Evolutionary conservation across 2,888 invertebrate genomes (phyloP).

Genomic region (Stramonita haemastoma): DNA sequence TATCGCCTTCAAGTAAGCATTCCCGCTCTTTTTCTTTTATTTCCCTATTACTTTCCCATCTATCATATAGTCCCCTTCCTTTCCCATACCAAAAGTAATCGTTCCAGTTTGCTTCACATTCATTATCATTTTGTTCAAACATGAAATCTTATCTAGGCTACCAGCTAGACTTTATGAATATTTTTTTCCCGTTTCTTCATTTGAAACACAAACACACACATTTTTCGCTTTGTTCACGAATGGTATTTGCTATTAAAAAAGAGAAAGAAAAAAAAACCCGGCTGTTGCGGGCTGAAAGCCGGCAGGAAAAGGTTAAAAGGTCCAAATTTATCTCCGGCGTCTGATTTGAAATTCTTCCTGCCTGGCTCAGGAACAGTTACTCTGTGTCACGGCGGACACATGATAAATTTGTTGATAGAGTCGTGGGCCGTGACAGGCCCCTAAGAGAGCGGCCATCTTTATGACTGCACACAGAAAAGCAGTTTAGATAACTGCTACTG

Average conservation of each 20-base stretch:
- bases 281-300: background rate
- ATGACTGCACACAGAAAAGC: slow-evolving; percentile 9
- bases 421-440: slow-evolving; percentile 36
- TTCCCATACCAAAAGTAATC: background rate
- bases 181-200: background rate
- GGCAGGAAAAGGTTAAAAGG: slow-evolving; percentile 1
- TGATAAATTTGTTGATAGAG: slow-evolving; percentile 44
- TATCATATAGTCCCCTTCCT: too few species aligned
- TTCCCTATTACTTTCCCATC: too few species aligned
- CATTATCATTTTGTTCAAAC: background rate
- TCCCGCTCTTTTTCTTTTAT: too few species aligned
- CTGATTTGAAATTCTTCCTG: background rate
- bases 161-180: too few species aligned
- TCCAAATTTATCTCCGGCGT: background rate
- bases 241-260: background rate
- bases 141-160: too few species aligned
- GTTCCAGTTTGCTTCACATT: background rate
- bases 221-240: too few species aligned
- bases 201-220: background rate
- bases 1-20: too few species aligned
- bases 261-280: too few species aligned
- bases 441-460: slow-evolving; percentile 34
- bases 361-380: slow-evolving; percentile 24
- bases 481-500: slow-evolving; percentile 32
- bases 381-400: slow-evolving; percentile 32